Conservation (phyloP, 1,140 invertebrate species). For the Heliothis subflexa region DNA sequence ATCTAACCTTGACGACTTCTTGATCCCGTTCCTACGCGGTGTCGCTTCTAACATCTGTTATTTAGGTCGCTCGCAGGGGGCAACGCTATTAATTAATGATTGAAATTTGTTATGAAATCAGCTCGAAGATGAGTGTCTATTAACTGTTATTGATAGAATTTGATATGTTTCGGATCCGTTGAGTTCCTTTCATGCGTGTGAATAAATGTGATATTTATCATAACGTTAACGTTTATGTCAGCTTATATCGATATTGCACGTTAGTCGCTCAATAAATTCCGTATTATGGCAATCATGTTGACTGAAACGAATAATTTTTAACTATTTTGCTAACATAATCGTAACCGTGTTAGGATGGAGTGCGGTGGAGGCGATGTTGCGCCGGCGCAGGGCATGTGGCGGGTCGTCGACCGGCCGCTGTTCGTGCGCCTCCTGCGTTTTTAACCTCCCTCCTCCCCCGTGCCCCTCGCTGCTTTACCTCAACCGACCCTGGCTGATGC, state of each 20-base stretch:
- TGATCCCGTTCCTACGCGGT: conserved; percentile 80
- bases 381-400: conserved; percentile 76
- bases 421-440: conserved; percentile 79
- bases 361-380: conserved; percentile 75
- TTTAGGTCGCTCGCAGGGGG: conserved; percentile 67
- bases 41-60: conserved; percentile 70
- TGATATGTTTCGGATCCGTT: background rate
- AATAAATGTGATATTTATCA: background rate
- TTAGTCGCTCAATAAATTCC: conserved; percentile 3
- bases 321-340: conserved; percentile 65
- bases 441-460: conserved; percentile 65
- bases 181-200: no score
- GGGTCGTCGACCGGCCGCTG: conserved; percentile 82
- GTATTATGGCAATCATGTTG: conserved; percentile 7
- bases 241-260: background rate
- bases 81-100: conserved; percentile 55
- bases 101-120: conserved; percentile 45
- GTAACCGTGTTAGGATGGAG: conserved; percentile 71
- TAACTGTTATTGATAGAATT: conserved; percentile 31
- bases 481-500: conserved; percentile 76
- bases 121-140: background rate
- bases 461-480: conserved; percentile 66
- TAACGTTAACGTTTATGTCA: background rate
- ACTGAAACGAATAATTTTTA: conserved; percentile 14
- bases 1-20: conserved; percentile 82